Evolutionary conservation across 2,797 vertebrate genomes (phyloP), one percentile per base, ranked within the genome.

Genomic region (Rhinatrema bivittatum): DNA sequence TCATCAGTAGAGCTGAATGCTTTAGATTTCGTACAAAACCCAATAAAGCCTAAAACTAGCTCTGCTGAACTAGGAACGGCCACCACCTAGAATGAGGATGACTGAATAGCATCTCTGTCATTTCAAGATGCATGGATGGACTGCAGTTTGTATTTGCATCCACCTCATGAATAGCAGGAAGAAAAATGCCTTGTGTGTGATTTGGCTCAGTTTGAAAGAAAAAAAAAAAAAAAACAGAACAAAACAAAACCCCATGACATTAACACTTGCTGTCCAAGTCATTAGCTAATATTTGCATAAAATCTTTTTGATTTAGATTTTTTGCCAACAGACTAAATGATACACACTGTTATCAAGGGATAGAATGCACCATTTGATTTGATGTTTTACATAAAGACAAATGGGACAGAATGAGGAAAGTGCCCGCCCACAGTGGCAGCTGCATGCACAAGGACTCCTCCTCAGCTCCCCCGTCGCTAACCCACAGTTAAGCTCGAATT

Each of bases 61-160:
- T n/a, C n/a, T n/a, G n/a, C n/a, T n/a, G n/a, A n/a, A n/a, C n/a
- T n/a, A n/a, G n/a, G n/a, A n/a, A n/a, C n/a, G n/a, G n/a, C n/a
- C n/a, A n/a, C n/a, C n/a, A n/a, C n/a, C n/a, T n/a, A n/a, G n/a
- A n/a, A n/a, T n/a, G n/a, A n/a, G n/a, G n/a, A n/a, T n/a, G n/a
- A n/a, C n/a, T n/a, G 20, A 41, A 29, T 6, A 12, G 6, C 9
- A 10, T 37, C 20, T 26, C 32, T 20, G 9, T 29, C 32, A 12
- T 42, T 50, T 51, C 41, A 7, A 38, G n/a, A 36, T 55, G 28
- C 56, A 3, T 29, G 57, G 38, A 29, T 21, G 16, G 19, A 32
- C 22, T 32, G 6, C 9, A 20, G 2, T 13, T 43, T 26, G 20
- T 4, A 29, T 62, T 32, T n/a, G n/a, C n/a, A n/a, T n/a, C n/a